Base-by-base conservation (phyloP, 1,140 invertebrate species). In the Trichonephila clavipes region DNA sequence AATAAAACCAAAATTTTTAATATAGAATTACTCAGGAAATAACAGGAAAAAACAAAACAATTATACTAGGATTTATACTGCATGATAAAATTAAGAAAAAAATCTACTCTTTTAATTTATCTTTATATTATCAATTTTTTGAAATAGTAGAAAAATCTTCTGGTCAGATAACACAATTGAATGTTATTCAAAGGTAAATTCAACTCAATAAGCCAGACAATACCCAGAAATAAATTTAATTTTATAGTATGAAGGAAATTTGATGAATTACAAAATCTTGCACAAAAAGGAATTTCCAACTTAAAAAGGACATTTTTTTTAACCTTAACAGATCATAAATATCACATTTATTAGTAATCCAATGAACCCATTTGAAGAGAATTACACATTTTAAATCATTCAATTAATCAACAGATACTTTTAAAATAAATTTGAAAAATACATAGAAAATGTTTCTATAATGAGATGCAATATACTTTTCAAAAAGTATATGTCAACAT, bases 161-260 rank as follows among this genome's bases (percentile, higher is more conserved):
- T 5, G 10, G 10, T 51, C 51, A 51, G 7, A 51, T 51, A 51
- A 51, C 10, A 51, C 10, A 51, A 51, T 7, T 51, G 51, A 10
- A 10, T 10, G 1, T 51, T 12, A 1, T 51, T 51, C 5, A 51
- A 7, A 51, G 10, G 51, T 51, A 5, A 10, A 51, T 51, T 66
- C 10, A 69, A 24, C 4, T 6, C 28, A 77, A 40, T 77, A 77
- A 77, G 18, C 18, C 72, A 34, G 18, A 77, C 24, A 40, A 40
- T 34, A 77, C 34, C 40, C 28, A 34, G 72, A 77, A 77, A 77
- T 34, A 16, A 77, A 77, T 77, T 77, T 77, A 77, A 34, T 77
- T 77, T 77, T 14, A 24, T 24, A 28, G 21, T 14, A 14, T n/a
- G n/a, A 69, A 10, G 66, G 8, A 40, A 40, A 77, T 34, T 34